A percentile compares a stretch with the other conserved stretches of the same genome.
Evolutionary conservation across 2,888 invertebrate genomes (phyloP).

Genomic region (Cremastobaeus sp.): DNA sequence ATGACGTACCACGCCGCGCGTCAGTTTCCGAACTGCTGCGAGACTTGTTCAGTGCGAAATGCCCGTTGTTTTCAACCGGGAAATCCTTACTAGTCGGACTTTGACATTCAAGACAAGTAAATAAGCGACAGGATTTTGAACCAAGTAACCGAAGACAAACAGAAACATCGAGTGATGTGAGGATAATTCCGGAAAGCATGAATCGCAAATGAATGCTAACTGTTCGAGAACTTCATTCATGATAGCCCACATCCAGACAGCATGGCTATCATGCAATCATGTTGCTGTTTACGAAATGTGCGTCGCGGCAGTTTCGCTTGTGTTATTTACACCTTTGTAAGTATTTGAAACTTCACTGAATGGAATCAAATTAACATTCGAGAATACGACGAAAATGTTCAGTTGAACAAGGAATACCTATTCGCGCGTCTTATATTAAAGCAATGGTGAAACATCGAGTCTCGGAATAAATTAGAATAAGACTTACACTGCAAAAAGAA

Average conservation of each 20-base stretch:
- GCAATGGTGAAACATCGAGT: too few species aligned
- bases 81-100: conserved; percentile 20
- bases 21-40: conserved; percentile 20
- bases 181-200: conserved; percentile 9
- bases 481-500: too few species aligned
- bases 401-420: too few species aligned
- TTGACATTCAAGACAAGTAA: conserved; percentile 8
- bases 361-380: too few species aligned
- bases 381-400: too few species aligned
- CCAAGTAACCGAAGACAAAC: background rate
- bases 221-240: conserved; percentile 33
- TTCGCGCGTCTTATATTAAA: too few species aligned
- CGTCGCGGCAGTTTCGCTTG: conserved; percentile 87
- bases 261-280: conserved; percentile 87
- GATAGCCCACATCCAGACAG: conserved; percentile 62
- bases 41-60: conserved; percentile 11
- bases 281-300: conserved; percentile 88
- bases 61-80: conserved; percentile 13
- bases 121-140: background rate
- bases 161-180: background rate
- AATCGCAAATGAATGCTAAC: conserved; percentile 36
- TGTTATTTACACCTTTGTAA: conserved; percentile 85
- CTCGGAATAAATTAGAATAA: too few species aligned
- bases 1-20: conserved; percentile 60
- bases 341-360: too few species aligned